Evolutionary conservation across 2,113 vertebrate genomes (phyloP), one percentile per base, ranked within the genome.

Genomic region (Pterophyllum scalare): DNA sequence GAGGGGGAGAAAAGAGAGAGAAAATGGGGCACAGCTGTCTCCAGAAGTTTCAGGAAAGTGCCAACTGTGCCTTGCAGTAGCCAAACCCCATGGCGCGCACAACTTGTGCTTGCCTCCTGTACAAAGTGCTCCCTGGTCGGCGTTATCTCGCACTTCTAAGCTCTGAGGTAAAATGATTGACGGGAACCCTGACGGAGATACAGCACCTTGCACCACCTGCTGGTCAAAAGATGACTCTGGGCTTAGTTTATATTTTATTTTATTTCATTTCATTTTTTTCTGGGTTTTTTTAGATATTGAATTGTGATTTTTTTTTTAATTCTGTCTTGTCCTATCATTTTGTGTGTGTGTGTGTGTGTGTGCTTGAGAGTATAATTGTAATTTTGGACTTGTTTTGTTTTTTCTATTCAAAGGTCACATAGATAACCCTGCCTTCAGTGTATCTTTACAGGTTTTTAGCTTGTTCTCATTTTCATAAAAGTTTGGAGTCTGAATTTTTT

Each of bases 141-240:
- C 6, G 64, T 28, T 81, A 74, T 75, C 75, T 77, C 3, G 31
- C 75, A 13, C 77, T 31, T 62, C 76, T 17, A 11, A 35, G 52
- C 60, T 46, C 61, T 35, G 46, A 76, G 10, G 15, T 26, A 72
- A 82, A 62, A 86, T 89, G 85, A 90, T 84, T 86, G 85, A 89
- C 75, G 7, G 75, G 80, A 74, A 19, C 17, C 75, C 19, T 61
- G 40, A 10, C 4, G 43, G 28, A 61, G 31, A 13, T 65, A n/a
- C 11, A 59, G 67, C 64, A 28, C 35, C 60, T 61, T 43, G 90
- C 92, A 13, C 88, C 92, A 87, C 85, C 95, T 94, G 88, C 79
- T 87, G 94, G 93, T 22, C 59, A 57, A 15, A 57, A 58, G 7
- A n/a, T 20, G 43, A 7, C 28, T 1, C 28, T 2, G 79, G 64